These are phyloP conservation scores for Azemiops feae DNA, from an alignment of 2,113 vertebrate species.

Conservation along the genomic window DNA sequence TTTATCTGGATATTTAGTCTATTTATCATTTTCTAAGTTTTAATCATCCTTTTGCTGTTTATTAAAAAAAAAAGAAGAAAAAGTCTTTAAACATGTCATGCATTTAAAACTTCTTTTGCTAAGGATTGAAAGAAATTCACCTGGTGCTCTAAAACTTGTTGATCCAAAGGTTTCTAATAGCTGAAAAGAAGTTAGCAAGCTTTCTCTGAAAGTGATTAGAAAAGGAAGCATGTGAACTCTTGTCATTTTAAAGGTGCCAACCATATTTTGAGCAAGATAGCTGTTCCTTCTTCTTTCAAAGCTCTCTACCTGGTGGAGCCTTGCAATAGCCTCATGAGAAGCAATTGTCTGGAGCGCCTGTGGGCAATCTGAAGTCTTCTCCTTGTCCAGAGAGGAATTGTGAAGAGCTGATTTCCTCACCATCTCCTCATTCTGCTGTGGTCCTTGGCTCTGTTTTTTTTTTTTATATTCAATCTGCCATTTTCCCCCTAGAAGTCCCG, in stretches of 20 bases:
- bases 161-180: not conserved
- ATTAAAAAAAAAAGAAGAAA: not conserved
- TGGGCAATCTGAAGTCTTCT: not conserved
- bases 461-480: not conserved
- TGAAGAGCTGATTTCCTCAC: not conserved
- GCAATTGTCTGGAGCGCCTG: not conserved
- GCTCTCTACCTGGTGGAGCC: too few species aligned
- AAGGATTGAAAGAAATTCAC: not conserved
- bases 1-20: not conserved
- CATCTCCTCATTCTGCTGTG: not conserved
- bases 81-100: not conserved
- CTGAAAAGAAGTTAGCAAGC: not conserved
- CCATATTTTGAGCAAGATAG: not conserved
- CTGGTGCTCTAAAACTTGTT: not conserved
- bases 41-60: not conserved
- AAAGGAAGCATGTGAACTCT: not conserved
- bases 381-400: not conserved
- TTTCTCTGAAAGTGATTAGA: not conserved
- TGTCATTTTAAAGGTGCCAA: not conserved
- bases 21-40: not conserved
- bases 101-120: not conserved
- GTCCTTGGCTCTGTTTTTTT: not conserved
- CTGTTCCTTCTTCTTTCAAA: not conserved
- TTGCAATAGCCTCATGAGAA: not conserved
- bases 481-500: not conserved